These are phyloP conservation scores for Eupithecia inturbata DNA, from an alignment of 2,888 invertebrate species.

Conservation along the genomic window DNA sequence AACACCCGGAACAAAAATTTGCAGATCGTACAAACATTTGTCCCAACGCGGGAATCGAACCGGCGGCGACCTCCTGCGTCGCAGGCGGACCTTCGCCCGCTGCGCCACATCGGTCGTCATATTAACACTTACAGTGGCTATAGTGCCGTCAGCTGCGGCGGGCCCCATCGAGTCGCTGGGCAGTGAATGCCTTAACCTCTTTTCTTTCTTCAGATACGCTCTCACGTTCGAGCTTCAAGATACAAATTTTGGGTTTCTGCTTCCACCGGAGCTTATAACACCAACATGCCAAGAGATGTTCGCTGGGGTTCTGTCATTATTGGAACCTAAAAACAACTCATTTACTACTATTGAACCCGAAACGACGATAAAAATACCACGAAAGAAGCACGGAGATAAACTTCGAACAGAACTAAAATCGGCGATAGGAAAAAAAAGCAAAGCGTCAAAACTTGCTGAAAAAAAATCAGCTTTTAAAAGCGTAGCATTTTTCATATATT, in stretches of 20 bases:
- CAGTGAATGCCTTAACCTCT: no score
- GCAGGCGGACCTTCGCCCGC: no score
- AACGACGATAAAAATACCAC: neutral
- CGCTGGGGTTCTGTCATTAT: neutral
- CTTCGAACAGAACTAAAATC: neutral
- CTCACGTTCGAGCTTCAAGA: neutral
- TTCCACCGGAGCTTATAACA: neutral
- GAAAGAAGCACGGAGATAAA: neutral
- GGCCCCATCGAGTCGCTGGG: no score
- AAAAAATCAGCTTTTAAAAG: neutral
- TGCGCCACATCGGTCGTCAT: no score
- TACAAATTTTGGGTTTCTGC: neutral
- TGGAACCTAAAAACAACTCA: neutral
- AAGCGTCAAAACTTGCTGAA: neutral
- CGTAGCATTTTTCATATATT: neutral
- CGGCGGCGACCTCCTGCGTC: no score
- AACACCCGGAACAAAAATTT: no score
- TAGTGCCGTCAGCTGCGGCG: no score
- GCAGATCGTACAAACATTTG: no score
- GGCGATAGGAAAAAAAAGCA: neutral
- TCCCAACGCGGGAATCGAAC: no score
- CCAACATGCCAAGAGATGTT: neutral
- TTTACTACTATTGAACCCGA: neutral
- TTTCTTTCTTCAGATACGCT: neutral
- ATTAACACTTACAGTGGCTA: no score